Evolutionary conservation across 2,797 vertebrate genomes (phyloP).

Genomic region (Vireo griseus): DNA sequence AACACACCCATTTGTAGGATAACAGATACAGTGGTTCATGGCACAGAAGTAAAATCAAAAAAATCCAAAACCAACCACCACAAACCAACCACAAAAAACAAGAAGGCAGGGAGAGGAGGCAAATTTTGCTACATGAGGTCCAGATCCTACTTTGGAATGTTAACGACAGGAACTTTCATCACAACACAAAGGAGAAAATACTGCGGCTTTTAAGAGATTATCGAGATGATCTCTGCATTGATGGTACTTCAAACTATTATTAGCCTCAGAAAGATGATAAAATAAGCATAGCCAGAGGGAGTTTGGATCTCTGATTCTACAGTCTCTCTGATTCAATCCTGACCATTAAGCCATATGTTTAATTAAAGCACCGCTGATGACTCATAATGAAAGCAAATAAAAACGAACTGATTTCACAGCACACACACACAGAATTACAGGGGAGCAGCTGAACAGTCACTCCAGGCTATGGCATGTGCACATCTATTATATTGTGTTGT

Average conservation of each 20-base stretch:
- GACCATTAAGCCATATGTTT: constrained; percentile 23
- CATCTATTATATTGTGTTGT: neutral
- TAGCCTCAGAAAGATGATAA: constrained; percentile 25
- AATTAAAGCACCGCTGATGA: constrained; percentile 22
- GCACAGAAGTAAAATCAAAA: neutral
- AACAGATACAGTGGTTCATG: neutral
- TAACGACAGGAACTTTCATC: neutral
- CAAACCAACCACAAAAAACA: neutral
- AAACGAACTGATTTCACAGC: neutral
- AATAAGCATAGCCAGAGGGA: constrained; percentile 27
- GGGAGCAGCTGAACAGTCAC: neutral
- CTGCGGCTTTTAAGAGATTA: neutral
- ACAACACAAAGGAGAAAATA: neutral
- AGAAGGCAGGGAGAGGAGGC: neutral
- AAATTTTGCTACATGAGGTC: neutral
- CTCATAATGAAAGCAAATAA: constrained; percentile 42
- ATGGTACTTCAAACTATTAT: neutral
- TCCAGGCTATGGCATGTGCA: neutral
- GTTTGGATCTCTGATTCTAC: neutral
- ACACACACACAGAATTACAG: neutral
- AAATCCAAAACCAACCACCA: neutral
- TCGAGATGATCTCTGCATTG: neutral
- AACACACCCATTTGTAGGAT: neutral
- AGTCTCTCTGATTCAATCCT: constrained; percentile 11
- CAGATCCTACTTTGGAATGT: neutral